These are phyloP conservation scores for Bucorvus abyssinicus DNA, from an alignment of 2,797 vertebrate species.

Conservation along the genomic window DNA sequence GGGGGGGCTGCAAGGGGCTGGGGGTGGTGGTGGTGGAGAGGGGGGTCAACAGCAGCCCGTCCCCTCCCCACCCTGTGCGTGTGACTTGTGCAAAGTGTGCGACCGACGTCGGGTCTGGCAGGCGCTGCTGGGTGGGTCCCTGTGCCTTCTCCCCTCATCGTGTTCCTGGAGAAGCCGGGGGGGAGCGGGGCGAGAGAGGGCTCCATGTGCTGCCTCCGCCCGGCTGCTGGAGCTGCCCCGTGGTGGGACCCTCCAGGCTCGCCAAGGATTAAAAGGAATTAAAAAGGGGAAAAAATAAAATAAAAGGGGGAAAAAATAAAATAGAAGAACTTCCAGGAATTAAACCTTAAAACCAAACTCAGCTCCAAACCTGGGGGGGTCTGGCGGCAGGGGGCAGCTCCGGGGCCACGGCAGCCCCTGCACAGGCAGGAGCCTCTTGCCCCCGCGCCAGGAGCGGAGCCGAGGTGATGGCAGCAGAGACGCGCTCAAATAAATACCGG, in stretches of 20 bases:
- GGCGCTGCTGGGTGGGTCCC: not conserved
- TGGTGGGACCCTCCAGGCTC: fast-evolving
- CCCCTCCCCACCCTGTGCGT: not conserved
- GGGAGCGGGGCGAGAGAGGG: too few species aligned
- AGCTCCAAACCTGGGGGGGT: not conserved
- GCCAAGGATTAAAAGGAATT: not conserved
- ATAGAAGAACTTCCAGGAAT: not conserved
- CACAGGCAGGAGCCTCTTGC: not conserved
- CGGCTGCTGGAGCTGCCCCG: not conserved
- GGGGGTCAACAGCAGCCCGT: not conserved
- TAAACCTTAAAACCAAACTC: slow-evolving; percentile 1
- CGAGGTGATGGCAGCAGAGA: slow-evolving; percentile 35
- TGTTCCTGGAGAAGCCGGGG: not conserved
- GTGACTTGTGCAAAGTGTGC: slow-evolving; percentile 35
- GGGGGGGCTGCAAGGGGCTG: not conserved
- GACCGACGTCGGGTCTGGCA: not conserved
- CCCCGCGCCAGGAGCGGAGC: not conserved
- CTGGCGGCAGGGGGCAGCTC: not conserved
- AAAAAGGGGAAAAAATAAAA: not conserved
- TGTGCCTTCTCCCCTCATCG: not conserved
- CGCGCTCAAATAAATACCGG: slow-evolving; percentile 72
- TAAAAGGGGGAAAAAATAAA: too few species aligned
- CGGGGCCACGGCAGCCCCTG: not conserved
- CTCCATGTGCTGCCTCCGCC: not conserved
- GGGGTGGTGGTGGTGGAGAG: not conserved